A percentile compares a stretch with the other conserved stretches of the same genome.
Evolutionary conservation across 2,888 invertebrate genomes (phyloP).

Genomic region (Lobophora halterata): DNA sequence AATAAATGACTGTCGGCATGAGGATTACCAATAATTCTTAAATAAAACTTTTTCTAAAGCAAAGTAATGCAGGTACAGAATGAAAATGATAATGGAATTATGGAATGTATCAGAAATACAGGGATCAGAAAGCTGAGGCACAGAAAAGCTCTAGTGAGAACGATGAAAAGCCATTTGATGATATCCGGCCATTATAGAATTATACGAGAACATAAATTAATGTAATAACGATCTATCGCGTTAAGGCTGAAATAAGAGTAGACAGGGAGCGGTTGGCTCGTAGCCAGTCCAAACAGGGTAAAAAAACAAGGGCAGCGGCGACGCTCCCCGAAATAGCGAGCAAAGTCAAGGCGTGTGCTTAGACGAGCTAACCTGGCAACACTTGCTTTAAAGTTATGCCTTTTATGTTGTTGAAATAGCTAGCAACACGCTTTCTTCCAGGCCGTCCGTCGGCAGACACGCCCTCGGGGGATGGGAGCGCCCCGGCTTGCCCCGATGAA

Average conservation of each 20-base stretch:
- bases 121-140: no score
- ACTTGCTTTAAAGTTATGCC: constrained; percentile 35
- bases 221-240: constrained; percentile 47
- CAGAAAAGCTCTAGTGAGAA: not conserved
- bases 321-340: constrained; percentile 76
- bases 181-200: constrained; percentile 1
- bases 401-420: constrained; percentile 21
- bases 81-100: no score
- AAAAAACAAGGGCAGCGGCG: constrained; percentile 73
- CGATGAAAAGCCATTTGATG: no score
- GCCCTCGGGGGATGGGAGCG: constrained; percentile 41
- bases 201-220: constrained; percentile 45
- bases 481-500: constrained; percentile 32
- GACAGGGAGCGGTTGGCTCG: constrained; percentile 66
- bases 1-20: no score
- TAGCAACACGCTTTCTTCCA: constrained; percentile 18
- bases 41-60: no score
- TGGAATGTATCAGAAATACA: no score
- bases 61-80: no score
- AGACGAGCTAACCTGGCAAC: constrained; percentile 42
- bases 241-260: constrained; percentile 49
- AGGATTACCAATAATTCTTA: no score
- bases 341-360: constrained; percentile 75
- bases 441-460: constrained; percentile 34
- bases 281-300: constrained; percentile 76